phyloP scores from a whole-genome alignment of 1,140 invertebrate species.

The Calosoma granatense region DNA sequence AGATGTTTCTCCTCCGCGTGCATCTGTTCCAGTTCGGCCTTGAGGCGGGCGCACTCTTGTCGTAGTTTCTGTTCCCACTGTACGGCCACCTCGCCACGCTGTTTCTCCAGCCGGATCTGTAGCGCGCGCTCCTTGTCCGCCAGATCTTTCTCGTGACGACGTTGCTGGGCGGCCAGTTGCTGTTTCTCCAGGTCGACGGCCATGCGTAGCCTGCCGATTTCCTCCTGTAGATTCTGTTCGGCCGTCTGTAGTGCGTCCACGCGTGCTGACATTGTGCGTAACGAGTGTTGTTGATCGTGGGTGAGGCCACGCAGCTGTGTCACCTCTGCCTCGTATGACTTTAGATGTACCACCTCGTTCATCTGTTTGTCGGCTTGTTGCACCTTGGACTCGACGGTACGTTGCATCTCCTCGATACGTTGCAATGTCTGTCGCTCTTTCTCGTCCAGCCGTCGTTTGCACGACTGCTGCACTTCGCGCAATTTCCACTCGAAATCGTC shows the following conservation, averaged over 20 bases:
- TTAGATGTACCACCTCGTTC: slow-evolving; percentile 37
- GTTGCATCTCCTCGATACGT: slow-evolving; percentile 37
- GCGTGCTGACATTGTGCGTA: slow-evolving; percentile 43
- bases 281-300: slow-evolving; percentile 45
- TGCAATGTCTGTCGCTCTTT: slow-evolving; percentile 38
- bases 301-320: slow-evolving; percentile 45
- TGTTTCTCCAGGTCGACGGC: slow-evolving; percentile 41
- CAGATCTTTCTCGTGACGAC: slow-evolving; percentile 34
- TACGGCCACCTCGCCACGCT: slow-evolving; percentile 43
- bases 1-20: slow-evolving; percentile 47
- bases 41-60: slow-evolving; percentile 39
- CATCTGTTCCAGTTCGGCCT: slow-evolving; percentile 46
- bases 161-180: slow-evolving; percentile 34
- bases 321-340: slow-evolving; percentile 47
- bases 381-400: slow-evolving; percentile 36
- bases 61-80: slow-evolving; percentile 44
- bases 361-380: slow-evolving; percentile 36
- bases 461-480: slow-evolving; percentile 48
- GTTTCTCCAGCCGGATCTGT: slow-evolving; percentile 42
- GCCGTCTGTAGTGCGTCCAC: slow-evolving; percentile 44
- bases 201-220: slow-evolving; percentile 40
- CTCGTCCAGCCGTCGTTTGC: slow-evolving; percentile 49
- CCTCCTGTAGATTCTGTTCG: slow-evolving; percentile 44
- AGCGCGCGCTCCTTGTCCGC: slow-evolving; percentile 41
- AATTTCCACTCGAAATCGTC: slow-evolving; percentile 62